These are phyloP conservation scores for Penaeus chinensis DNA, from an alignment of 1,140 invertebrate genomes.

Conservation along the genomic window DNA sequence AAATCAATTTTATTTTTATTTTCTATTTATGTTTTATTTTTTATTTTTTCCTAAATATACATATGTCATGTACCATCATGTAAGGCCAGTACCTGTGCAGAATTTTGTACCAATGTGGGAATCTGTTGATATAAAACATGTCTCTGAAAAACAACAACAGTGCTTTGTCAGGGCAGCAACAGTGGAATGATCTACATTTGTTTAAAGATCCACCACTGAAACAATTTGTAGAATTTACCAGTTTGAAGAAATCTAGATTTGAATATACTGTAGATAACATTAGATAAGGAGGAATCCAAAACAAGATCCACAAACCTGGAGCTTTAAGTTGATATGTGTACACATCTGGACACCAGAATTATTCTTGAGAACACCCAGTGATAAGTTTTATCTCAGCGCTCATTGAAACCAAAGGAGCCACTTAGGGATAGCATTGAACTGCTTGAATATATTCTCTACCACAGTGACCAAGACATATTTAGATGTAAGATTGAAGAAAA, in stretches of 20 bases:
- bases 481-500: too few relatives aligned
- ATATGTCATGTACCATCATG: constrained; percentile 40
- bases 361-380: too few relatives aligned
- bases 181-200: constrained; percentile 57
- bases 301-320: too few relatives aligned
- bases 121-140: constrained; percentile 9
- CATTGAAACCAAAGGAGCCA: too few relatives aligned
- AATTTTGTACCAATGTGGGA: constrained; percentile 25
- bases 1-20: not conserved
- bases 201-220: constrained; percentile 45
- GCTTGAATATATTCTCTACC: too few relatives aligned
- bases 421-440: too few relatives aligned
- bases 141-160: not conserved
- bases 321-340: too few relatives aligned
- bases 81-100: constrained; percentile 46
- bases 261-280: not conserved
- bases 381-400: too few relatives aligned
- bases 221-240: not conserved
- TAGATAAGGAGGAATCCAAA: too few relatives aligned
- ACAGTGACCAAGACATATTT: too few relatives aligned
- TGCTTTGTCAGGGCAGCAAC: not conserved
- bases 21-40: not conserved
- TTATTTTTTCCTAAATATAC: constrained; percentile 6
- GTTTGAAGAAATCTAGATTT: not conserved
- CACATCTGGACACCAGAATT: too few relatives aligned